These are phyloP conservation scores for Agriopis leucophaearia DNA, from an alignment of 2,888 invertebrate species.

Conservation along the genomic window DNA sequence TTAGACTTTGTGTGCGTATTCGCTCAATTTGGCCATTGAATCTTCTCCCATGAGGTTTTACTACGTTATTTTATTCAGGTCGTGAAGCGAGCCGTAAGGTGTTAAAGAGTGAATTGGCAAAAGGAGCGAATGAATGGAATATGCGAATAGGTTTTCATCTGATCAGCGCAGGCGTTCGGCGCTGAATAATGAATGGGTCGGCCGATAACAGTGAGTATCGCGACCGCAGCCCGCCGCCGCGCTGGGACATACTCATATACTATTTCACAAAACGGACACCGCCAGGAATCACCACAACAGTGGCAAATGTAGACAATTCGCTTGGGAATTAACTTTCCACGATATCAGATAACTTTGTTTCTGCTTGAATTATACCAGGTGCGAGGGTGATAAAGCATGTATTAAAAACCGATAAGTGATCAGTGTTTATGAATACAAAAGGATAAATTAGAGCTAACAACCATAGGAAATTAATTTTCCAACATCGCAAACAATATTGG, in stretches of 20 bases:
- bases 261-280: slow-evolving; percentile 36
- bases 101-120: slow-evolving; percentile 82
- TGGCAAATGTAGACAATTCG: slow-evolving; percentile 25
- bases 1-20: slow-evolving; percentile 58
- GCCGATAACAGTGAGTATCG: slow-evolving; percentile 59
- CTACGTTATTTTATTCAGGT: slow-evolving; percentile 79
- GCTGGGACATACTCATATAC: slow-evolving; percentile 39
- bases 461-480: not conserved
- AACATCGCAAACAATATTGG: not conserved
- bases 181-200: slow-evolving; percentile 75
- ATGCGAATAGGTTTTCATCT: slow-evolving; percentile 68
- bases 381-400: not conserved
- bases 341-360: slow-evolving; percentile 18
- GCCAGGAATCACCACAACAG: slow-evolving; percentile 33
- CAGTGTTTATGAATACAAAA: not conserved
- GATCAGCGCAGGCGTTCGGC: slow-evolving; percentile 60
- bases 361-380: slow-evolving; percentile 1
- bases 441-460: not conserved
- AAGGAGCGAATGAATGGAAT: slow-evolving; percentile 79
- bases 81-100: slow-evolving; percentile 78
- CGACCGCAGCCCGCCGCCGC: slow-evolving; percentile 39
- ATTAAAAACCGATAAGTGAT: not conserved
- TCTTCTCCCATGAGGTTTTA: slow-evolving; percentile 68
- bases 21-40: slow-evolving; percentile 62
- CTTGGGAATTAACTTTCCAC: slow-evolving; percentile 14